These are phyloP conservation scores for Ceratotherium simum DNA, from an alignment of 2,113 vertebrate genomes.

Conservation along the genomic window DNA sequence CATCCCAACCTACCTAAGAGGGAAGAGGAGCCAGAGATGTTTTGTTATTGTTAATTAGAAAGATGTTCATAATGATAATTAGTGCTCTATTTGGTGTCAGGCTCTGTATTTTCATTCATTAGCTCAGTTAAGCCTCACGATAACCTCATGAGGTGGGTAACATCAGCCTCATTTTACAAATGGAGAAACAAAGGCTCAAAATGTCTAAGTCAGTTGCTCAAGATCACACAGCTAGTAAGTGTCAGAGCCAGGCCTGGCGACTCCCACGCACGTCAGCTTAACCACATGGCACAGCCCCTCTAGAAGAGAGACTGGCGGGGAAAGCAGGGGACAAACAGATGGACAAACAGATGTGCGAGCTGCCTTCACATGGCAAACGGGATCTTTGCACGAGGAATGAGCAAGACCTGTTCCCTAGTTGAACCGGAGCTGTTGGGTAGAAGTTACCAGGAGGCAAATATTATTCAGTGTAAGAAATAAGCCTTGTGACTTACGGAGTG, in stretches of 20 bases:
- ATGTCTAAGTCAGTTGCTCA: background rate
- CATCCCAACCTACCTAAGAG: background rate
- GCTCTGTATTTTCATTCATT: conserved; percentile 53
- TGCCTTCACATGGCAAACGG: background rate
- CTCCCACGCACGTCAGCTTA: background rate
- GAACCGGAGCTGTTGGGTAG: background rate
- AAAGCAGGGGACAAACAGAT: background rate
- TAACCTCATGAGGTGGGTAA: background rate
- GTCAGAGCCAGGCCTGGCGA: background rate
- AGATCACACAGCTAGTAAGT: background rate
- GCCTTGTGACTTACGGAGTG: background rate
- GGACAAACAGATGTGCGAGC: background rate
- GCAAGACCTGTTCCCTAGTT: background rate
- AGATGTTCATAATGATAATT: conserved; percentile 9
- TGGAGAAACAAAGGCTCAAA: background rate
- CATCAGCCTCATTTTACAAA: conserved; percentile 8
- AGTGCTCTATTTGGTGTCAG: conserved; percentile 5
- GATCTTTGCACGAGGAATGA: background rate
- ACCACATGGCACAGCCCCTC: background rate
- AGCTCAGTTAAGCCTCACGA: conserved; percentile 30
- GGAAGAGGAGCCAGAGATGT: background rate
- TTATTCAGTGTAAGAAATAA: background rate
- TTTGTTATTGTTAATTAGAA: conserved; percentile 63
- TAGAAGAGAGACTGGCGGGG: background rate
- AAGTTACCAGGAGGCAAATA: background rate